Evolutionary conservation across 2,797 vertebrate genomes (phyloP).

Genomic region (Odontamblyopus lacepedii): DNA sequence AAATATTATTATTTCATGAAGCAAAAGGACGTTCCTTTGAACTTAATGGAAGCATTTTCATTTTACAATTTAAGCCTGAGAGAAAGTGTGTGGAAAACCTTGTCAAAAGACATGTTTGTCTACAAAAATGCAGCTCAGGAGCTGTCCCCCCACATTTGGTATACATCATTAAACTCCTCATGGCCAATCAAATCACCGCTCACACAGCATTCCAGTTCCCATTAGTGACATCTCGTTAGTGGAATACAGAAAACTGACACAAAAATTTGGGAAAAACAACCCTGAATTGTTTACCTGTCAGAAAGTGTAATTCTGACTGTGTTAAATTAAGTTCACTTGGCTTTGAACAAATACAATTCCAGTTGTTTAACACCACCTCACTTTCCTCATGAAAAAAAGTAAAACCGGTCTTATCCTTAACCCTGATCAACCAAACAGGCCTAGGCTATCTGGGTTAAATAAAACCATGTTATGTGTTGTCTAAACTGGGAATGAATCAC

Average conservation of each 20-base stretch:
- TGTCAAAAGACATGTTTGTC: conserved; percentile 80
- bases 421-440: no score
- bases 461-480: not conserved
- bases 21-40: not conserved
- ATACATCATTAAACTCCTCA: conserved; percentile 82
- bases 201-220: conserved; percentile 80
- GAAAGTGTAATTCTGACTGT: conserved; percentile 69
- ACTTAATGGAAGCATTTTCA: conserved; percentile 67
- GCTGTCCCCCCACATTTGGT: conserved; percentile 81
- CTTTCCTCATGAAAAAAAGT: not conserved
- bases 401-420: not conserved
- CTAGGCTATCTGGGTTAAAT: no score
- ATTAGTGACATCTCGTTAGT: conserved; percentile 85
- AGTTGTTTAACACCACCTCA: not conserved
- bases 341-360: not conserved
- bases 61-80: conserved; percentile 71
- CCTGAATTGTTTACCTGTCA: conserved; percentile 70
- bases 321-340: conserved; percentile 31
- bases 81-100: conserved; percentile 75
- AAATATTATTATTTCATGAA: not conserved
- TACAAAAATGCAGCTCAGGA: conserved; percentile 69
- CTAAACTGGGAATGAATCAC: not conserved
- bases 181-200: conserved; percentile 79
- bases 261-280: conserved; percentile 71
- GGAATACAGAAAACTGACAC: conserved; percentile 81